Base-by-base conservation (phyloP, 1,140 invertebrate species). In the Drosophila punjabiensis region DNA sequence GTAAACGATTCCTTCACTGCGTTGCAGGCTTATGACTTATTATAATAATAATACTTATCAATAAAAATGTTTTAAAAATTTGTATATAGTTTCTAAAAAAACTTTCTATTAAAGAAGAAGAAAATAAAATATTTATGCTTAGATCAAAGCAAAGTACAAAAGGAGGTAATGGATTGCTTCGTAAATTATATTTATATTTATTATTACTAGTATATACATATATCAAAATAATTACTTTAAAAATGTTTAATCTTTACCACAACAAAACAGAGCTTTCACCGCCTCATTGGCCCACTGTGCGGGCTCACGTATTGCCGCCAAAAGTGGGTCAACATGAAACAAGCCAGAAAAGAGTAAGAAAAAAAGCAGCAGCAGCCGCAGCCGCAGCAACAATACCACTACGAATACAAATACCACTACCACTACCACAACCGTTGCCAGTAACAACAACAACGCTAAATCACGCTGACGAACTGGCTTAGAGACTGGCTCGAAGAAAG, bases 301-400 rank as follows among this genome's bases (percentile, higher is more conserved):
- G 50, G 41, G 24, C 81, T 62, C 85, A 90, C 85, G 86, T 89
- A 89, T 75, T 69, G 86, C 74, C 76, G 60, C 74, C 60, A 89
- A 89, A 89, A 89, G 85, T 89, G 86, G 85, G 85, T 89, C 85
- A 89, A 73, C 86, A 85, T 90, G 78, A 89, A 89, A 85, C 81
- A 77, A 90, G 82, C 81, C 85, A 89, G 79, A 81, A 85, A 89
- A 79, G 52, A 73, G 55, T 52, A 70, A 65, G 63, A 52, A 76
- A 79, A 73, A 79, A 86, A 82, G 52, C 63, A 41, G 59, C 69
- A 79, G 63, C 79, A 65, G 64, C 84, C 56, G 47, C 61, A 61
- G 64, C 84, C 56, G 53, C 65, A 61, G 28, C 68, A 68, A 56
- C 68, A 61, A 50, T 50, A 60, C 45, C 53, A 73, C 45, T 55